phyloP scores from a whole-genome alignment of 2,888 invertebrate genomes.

The Willowsia nigromaculata region DNA sequence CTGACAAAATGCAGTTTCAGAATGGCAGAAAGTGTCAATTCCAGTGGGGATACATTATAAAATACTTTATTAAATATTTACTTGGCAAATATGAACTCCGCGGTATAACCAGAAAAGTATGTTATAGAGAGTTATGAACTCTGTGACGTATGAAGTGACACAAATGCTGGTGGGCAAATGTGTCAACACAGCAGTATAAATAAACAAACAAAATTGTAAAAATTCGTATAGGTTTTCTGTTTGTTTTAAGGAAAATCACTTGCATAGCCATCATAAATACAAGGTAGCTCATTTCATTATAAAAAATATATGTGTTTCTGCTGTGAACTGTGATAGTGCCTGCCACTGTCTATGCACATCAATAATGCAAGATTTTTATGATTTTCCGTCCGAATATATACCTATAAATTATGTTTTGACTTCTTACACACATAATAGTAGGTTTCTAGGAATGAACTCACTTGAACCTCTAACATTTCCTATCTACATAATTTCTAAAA shows the following conservation, averaged over 20 bases:
- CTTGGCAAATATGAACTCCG: too few species aligned
- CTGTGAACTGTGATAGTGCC: not conserved
- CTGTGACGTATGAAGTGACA: not conserved
- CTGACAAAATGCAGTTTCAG: too few species aligned
- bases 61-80: too few species aligned
- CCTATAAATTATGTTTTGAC: not conserved
- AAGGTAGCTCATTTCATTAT: constrained; percentile 24
- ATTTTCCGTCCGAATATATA: not conserved
- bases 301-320: constrained; percentile 25
- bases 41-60: too few species aligned
- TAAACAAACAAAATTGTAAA: not conserved
- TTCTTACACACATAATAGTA: not conserved
- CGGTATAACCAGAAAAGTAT: too few species aligned
- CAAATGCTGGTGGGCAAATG: not conserved
- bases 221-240: not conserved
- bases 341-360: not conserved
- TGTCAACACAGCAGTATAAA: too few species aligned
- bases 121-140: not conserved
- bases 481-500: not conserved
- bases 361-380: constrained; percentile 31
- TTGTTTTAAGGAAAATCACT: not conserved
- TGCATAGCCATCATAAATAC: not conserved
- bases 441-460: not conserved
- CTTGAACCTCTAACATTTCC: not conserved
- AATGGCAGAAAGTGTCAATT: too few species aligned